Base-by-base conservation (phyloP, 2,888 invertebrate genomes). In the Oxyscelio sp. region DNA sequence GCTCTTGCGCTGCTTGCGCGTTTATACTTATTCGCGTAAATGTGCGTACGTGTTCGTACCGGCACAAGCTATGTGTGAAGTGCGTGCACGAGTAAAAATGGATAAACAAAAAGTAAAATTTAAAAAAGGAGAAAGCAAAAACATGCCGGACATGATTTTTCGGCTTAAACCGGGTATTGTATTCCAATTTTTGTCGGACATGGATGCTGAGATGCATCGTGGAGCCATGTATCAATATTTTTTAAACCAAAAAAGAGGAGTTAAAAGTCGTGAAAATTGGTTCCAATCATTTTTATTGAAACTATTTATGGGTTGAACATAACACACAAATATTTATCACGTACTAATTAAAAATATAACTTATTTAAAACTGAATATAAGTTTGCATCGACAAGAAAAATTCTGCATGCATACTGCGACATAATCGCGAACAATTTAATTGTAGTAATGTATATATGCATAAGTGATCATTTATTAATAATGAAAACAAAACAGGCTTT, bases 121-220 rank as follows among this genome's bases (percentile, higher is more conserved):
- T 34, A 19, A 40, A 43, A 43, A 43, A 43, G n/a, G n/a, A n/a
- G n/a, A n/a, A n/a, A n/a, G n/a, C n/a, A 43, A 2, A 40, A 6
- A 43, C 43, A 43, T 1, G 6, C 19, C 43, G 43, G 43, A 43
- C 54, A 27, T 31, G 52, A 52, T 52, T 52, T 52, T 52, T 52
- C 52, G 52, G 52, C 87, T 89, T 87, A 87, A 80, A 83, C 88
- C 83, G 88, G 87, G 83, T 88, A 88, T 87, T 88, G 89, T 87
- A 54, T 88, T 88, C 87, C 89, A 89, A 90, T 90, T 89, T 90
- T 89, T 87, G 85, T 81, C 56, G 87, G 43, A 63, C 61, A 24
- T 17, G 40, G 48, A 50, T 17, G 54, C 15, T 50, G 34, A 66
- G 43, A 61, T 21, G 52, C 50, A 34, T 48, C 15, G 34, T 17